These are phyloP conservation scores for Cylas formicarius DNA, from an alignment of 1,140 invertebrate species.

Conservation along the genomic window DNA sequence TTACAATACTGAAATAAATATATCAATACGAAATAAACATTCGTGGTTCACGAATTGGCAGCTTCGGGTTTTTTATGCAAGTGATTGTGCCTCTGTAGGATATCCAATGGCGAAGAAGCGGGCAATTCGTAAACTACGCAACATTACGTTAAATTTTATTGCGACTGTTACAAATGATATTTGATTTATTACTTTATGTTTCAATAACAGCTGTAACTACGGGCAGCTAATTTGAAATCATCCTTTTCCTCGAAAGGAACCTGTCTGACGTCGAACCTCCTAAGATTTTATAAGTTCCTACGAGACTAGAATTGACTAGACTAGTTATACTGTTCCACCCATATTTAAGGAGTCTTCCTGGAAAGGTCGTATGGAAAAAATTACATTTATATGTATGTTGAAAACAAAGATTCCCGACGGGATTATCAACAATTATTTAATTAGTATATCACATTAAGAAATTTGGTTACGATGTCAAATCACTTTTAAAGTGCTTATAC, in stretches of 20 bases:
- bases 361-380: too few species aligned
- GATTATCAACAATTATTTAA: too few species aligned
- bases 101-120: slow-evolving; percentile 3
- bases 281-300: too few species aligned
- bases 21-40: slow-evolving; percentile 1
- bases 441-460: slow-evolving; percentile 30
- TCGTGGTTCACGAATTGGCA: background rate
- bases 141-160: slow-evolving; percentile 21
- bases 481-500: slow-evolving; percentile 6
- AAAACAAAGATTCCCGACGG: too few species aligned
- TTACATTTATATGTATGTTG: too few species aligned
- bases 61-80: slow-evolving; percentile 16
- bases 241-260: too few species aligned
- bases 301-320: slow-evolving; percentile 16
- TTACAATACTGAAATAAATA: slow-evolving; percentile 15
- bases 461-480: slow-evolving; percentile 21
- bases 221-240: background rate
- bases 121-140: slow-evolving; percentile 5
- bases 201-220: background rate
- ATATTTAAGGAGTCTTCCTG: slow-evolving; percentile 30
- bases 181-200: slow-evolving; percentile 23
- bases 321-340: slow-evolving; percentile 1
- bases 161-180: slow-evolving; percentile 28
- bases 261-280: too few species aligned
- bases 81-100: slow-evolving; percentile 34